Conservation (phyloP, 2,888 invertebrate genomes). For the Dryobotodes eremita region DNA sequence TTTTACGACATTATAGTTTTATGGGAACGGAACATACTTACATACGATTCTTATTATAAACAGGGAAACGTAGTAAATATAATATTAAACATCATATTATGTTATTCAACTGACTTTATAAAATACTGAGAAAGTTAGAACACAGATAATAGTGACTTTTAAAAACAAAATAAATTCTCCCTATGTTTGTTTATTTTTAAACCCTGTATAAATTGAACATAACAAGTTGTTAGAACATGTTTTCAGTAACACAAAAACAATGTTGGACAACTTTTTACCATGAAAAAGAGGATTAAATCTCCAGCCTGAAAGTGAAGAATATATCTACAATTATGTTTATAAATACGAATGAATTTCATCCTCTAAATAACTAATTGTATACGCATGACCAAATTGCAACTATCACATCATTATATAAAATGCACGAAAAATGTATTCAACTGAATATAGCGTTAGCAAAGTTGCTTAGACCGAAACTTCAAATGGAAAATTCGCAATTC, state of each 20-base stretch:
- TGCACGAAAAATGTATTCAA: neutral
- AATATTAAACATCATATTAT: neutral
- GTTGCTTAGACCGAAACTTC: constrained; percentile 19
- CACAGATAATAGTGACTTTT: neutral
- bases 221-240: neutral
- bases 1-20: constrained; percentile 50
- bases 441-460: neutral
- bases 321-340: neutral
- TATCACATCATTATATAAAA: neutral
- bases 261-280: neutral
- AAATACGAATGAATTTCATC: neutral
- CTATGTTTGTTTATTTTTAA: neutral
- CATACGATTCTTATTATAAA: constrained; percentile 4
- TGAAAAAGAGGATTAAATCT: neutral
- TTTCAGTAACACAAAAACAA: neutral
- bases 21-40: neutral
- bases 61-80: neutral
- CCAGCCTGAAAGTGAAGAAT: neutral
- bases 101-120: neutral
- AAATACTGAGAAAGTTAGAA: neutral
- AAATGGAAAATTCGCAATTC: constrained; percentile 4
- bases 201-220: neutral
- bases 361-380: neutral
- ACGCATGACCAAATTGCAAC: neutral
- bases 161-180: neutral